A percentile compares a stretch with the other conserved stretches of the same genome.
These are phyloP conservation scores for Thymelicus sylvestris DNA, from an alignment of 2,888 invertebrate species.

Conservation along the genomic window DNA sequence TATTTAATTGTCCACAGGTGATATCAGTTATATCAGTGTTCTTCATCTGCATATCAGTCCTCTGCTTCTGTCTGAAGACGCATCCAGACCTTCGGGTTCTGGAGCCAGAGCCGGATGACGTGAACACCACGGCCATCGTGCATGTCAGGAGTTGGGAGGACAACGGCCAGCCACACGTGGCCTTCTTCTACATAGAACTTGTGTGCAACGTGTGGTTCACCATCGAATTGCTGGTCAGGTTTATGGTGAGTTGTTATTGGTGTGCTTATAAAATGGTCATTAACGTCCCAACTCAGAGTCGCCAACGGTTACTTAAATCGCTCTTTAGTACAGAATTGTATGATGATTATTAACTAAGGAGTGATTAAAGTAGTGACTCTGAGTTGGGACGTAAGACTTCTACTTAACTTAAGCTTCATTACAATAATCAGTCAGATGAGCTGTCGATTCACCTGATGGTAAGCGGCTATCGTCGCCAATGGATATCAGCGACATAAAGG, in stretches of 20 bases:
- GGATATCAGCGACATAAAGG: no score
- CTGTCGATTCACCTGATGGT: no score
- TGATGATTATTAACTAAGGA: no score
- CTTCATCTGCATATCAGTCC: constrained; percentile 98
- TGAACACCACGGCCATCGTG: constrained; percentile 48
- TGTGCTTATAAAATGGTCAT: no score
- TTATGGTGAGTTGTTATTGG: constrained; percentile 88
- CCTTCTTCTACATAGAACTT: constrained; percentile 96
- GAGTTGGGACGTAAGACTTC: no score
- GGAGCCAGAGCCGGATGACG: constrained; percentile 51
- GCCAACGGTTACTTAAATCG: no score
- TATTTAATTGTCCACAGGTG: constrained; percentile 84
- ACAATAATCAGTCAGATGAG: no score
- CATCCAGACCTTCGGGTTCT: constrained; percentile 93
- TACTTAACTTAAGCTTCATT: no score
- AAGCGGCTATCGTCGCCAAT: no score
- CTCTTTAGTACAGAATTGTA: no score
- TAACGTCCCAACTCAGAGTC: no score
- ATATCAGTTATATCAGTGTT: constrained; percentile 96
- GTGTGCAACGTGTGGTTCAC: constrained; percentile 99
- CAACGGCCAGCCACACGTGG: constrained; percentile 87
- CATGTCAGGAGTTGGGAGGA: constrained; percentile 72
- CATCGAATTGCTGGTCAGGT: constrained; percentile 94
- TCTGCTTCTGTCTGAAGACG: constrained; percentile 98
- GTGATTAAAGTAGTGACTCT: no score